A percentile compares a stretch with the other conserved stretches of the same genome.
Conservation (phyloP, 2,797 vertebrate genomes). For the Dendrocincla tyrannina region DNA sequence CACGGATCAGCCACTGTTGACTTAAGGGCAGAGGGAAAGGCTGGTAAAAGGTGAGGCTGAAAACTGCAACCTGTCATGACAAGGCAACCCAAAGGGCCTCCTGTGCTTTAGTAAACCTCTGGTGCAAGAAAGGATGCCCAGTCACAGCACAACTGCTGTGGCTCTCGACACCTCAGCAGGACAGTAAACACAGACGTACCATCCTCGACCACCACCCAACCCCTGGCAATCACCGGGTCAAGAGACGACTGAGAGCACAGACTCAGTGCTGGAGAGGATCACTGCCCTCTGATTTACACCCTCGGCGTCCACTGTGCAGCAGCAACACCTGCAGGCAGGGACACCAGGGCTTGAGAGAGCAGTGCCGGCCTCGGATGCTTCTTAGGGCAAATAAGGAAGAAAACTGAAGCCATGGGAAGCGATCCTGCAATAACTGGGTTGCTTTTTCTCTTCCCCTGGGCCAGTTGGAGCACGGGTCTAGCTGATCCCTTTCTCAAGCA, state of each 20-base stretch:
- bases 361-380: not conserved
- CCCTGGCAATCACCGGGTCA: rapidly evolving
- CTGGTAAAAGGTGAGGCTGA: not conserved
- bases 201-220: rapidly evolving
- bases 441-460: not conserved
- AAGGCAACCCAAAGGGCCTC: not conserved
- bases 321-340: not conserved
- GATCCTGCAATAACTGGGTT: not conserved
- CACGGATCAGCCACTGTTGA: rapidly evolving
- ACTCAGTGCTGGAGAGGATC: not conserved
- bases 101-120: not conserved
- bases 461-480: not conserved
- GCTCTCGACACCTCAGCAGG: rapidly evolving
- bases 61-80: not conserved
- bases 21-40: not conserved
- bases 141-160: rapidly evolving
- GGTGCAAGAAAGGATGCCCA: not conserved
- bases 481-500: not conserved
- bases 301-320: rapidly evolving
- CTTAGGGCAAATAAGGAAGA: not conserved
- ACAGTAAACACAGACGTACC: not conserved
- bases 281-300: not conserved
- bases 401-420: not conserved
- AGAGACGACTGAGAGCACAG: rapidly evolving
- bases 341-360: not conserved